Base-by-base conservation (phyloP, 2,113 vertebrate genomes). In the Orcinus orca region DNA sequence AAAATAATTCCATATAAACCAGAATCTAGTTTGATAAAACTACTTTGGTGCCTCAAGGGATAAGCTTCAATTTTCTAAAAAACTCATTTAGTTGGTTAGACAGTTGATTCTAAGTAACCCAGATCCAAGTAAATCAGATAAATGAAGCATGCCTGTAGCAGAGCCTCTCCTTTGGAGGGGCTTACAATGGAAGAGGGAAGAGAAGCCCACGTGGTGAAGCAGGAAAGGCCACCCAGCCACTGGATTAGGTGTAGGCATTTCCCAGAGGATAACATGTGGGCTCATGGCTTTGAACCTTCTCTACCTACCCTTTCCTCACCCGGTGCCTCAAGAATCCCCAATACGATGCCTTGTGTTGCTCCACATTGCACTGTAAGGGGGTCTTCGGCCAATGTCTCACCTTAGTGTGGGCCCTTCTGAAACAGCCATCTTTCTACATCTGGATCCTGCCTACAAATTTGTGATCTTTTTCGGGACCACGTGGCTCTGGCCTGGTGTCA, bases 1-100 rank as follows among this genome's bases (percentile, higher is more conserved):
- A 83, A 97, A 96, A 74, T 73, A 94, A 96, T 87, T 71, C n/a
- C 18, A 80, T 31, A 89, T 88, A 88, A 93, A 74, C 50, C 68
- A 97, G 74, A 80, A 90, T 92, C 65, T 88, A 84, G 21, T 92
- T 71, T 96, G 70, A 82, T 88, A 60, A 80, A 88, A 88, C 25
- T 84, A 90, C 81, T 95, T 83, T 94, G 68, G 23, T 94, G 31
- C 53, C 60, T 53, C 92, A 6, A 68, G 23, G 21, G 47, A 96
- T 53, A 88, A 36, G 68, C 44, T 87, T 92, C 17, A 89, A 74
- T 80, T 88, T 95, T 79, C 77, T 97, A 87, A 92, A 71, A 87
- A 79, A 79, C 26, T 74, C 29, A 74, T 74, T 96, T 70, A 89
- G 65, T 70, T 96, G 65, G 50, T 80, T 79, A 93, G 79, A 85